Evolutionary conservation across 2,797 vertebrate species (phyloP), one percentile per base, ranked within the genome.

Genomic region (Choloepus didactylus): DNA sequence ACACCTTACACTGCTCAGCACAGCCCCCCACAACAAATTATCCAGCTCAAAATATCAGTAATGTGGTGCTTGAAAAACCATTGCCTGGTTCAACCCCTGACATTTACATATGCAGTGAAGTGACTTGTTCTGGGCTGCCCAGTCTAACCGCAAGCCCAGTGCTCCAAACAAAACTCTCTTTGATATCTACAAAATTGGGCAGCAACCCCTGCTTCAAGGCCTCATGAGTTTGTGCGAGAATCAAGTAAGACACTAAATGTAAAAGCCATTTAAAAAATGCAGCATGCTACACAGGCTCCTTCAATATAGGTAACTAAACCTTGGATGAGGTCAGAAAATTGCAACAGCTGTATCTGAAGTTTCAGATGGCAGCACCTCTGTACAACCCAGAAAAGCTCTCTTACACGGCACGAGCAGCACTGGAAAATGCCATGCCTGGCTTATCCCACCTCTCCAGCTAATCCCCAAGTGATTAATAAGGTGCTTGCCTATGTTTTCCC

Each of bases 381-480:
- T 90, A 64, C 93, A 96, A 95, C 59, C 75, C 90, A 23, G 49
- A 91, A 94, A 95, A 93, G 77, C 91, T 96, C 94, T 95, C 93
- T 87, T n/a, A 75, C 79, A 81, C 31, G 31, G 94, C 90, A 83
- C 67, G 89, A 73, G 86, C 92, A 97, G 95, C 87, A 75, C 56
- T 95, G 85, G 38, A 31, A 97, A 97, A 97, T 93, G 69, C 87
- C 96, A 80, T 87, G 96, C 96, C 94, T 73, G n/a, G 81, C 94
- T 97, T 97, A 96, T 96, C 95, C 96, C 80, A 89, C 70, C 79
- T 93, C 93, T 97, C 91, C 91, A 70, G 83, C 64, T 95, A 94
- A 97, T 91, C 72, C 94, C 75, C 93, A 73, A 60, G 54, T 94
- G 96, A 97, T 97, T 96, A 96, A 97, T 98, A 96, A 97, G 93